A percentile compares a stretch with the other conserved stretches of the same genome.
Conservation (phyloP, 2,888 invertebrate genomes). For the Nemurella pictetii region DNA sequence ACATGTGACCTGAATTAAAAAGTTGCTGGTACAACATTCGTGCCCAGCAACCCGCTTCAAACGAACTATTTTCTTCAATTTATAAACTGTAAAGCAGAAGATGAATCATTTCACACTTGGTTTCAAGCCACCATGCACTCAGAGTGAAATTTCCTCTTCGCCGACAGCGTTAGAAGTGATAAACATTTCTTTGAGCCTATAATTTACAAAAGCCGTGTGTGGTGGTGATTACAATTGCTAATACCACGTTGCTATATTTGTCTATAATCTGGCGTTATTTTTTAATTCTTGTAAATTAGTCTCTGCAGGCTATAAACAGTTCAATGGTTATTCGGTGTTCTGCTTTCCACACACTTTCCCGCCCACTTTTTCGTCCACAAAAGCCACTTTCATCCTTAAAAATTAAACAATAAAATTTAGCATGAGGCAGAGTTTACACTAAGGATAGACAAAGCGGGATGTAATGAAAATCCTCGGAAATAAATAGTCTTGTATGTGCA, state of each 20-base stretch:
- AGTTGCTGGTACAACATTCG: no score
- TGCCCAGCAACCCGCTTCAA: no score
- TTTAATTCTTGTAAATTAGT: neutral
- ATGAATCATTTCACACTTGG: no score
- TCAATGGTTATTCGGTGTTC: neutral
- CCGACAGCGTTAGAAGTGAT: no score
- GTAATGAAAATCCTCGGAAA: conserved; percentile 14
- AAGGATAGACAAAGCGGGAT: neutral
- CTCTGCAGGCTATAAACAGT: neutral
- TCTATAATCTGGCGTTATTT: neutral
- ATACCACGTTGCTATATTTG: neutral
- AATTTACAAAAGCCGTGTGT: neutral
- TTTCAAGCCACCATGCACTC: no score
- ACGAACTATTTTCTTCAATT: no score
- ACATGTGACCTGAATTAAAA: no score
- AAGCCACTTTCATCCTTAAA: neutral
- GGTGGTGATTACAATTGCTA: neutral
- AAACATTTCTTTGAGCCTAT: no score
- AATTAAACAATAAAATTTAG: neutral
- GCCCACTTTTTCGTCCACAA: neutral
- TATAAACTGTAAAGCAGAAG: no score
- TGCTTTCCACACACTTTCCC: neutral
- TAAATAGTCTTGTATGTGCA: conserved; percentile 3
- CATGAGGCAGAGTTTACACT: neutral
- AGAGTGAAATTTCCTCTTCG: no score